Conservation (phyloP, 2,888 invertebrate species). For the Sceliomorpha sp. region DNA sequence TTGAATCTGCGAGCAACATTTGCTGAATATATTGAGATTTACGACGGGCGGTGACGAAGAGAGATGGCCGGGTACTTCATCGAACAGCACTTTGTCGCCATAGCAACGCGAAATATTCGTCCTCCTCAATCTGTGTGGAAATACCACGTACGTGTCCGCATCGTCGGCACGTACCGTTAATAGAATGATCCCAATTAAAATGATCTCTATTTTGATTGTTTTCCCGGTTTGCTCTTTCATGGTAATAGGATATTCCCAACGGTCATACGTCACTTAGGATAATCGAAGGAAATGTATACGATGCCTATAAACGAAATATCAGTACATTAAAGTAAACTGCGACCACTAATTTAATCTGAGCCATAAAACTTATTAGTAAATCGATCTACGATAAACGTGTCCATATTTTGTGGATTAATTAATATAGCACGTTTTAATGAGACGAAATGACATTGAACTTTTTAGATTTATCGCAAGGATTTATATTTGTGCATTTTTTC, state of each 20-base stretch:
- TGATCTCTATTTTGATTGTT: conserved; percentile 1
- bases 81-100: conserved; percentile 78
- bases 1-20: conserved; percentile 16
- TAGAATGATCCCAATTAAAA: conserved; percentile 31
- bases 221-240: not conserved
- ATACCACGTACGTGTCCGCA: conserved; percentile 21
- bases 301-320: no score
- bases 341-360: no score
- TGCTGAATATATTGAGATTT: conserved; percentile 35
- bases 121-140: conserved; percentile 40
- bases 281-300: no score
- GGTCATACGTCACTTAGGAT: no score
- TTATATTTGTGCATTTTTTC: no score
- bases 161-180: conserved; percentile 27
- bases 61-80: conserved; percentile 75
- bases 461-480: not conserved
- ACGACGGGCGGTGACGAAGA: conserved; percentile 55
- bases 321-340: no score
- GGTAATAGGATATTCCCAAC: no score
- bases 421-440: no score
- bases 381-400: no score
- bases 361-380: no score
- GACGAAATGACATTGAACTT: no score
- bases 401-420: no score
- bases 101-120: conserved; percentile 77